Conservation (phyloP, 2,888 invertebrate species). For the Gryllus longicercus region DNA sequence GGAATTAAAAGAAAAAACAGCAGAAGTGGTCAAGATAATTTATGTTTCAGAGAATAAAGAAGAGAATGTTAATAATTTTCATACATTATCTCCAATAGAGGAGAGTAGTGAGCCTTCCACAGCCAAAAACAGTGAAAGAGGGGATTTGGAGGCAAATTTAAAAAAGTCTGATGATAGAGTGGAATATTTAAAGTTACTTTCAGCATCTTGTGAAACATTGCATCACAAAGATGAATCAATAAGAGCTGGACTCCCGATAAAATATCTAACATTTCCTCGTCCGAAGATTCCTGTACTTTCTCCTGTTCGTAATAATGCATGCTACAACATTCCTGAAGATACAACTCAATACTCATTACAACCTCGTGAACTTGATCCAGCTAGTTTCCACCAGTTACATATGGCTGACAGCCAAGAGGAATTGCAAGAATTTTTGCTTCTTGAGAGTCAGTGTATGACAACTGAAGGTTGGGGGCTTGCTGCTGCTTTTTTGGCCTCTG, state of each 20-base stretch:
- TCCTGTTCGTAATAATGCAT: constrained; percentile 33
- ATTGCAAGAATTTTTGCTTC: constrained; percentile 58
- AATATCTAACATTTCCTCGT: constrained; percentile 53
- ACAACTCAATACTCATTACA: constrained; percentile 53
- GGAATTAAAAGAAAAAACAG: constrained; percentile 29
- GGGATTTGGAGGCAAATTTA: constrained; percentile 39
- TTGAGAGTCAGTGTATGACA: constrained; percentile 58
- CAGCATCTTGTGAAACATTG: constrained; percentile 43
- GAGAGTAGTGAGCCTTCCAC: constrained; percentile 56
- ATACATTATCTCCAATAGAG: constrained; percentile 55
- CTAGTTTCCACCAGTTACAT: constrained; percentile 56
- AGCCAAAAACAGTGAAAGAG: constrained; percentile 49
- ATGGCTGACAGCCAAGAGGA: constrained; percentile 61
- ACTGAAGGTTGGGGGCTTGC: constrained; percentile 51
- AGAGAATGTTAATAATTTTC: constrained; percentile 41
- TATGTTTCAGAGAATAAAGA: constrained; percentile 30
- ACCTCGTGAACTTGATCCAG: constrained; percentile 57
- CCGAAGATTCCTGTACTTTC: constrained; percentile 47
- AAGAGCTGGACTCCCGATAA: constrained; percentile 33
- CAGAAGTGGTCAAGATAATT: constrained; percentile 32
- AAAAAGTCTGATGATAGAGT: constrained; percentile 31
- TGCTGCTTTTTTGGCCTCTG: constrained; percentile 45
- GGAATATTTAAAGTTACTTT: constrained; percentile 41
- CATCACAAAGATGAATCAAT: constrained; percentile 21
- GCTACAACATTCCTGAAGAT: constrained; percentile 31